A percentile compares a stretch with the other conserved stretches of the same genome.
phyloP scores from a whole-genome alignment of 2,113 vertebrate species.

The Ptyas mucosa region DNA sequence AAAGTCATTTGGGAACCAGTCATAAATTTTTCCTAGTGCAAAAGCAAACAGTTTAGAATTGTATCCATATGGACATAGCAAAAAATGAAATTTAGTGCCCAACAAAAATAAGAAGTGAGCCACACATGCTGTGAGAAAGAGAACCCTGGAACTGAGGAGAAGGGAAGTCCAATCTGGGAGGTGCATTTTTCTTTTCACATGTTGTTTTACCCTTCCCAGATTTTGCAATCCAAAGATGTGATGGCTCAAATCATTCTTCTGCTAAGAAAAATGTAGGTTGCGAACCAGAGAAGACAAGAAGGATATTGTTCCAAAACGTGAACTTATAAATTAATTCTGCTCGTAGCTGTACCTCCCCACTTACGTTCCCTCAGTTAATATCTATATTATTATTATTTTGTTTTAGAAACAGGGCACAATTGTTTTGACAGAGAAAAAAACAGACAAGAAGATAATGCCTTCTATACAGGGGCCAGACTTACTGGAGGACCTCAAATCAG shows the following conservation, averaged over 20 bases:
- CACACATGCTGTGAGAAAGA: conserved; percentile 31
- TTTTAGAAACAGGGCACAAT: conserved; percentile 71
- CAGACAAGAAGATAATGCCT: conserved; percentile 58
- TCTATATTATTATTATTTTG: conserved; percentile 70
- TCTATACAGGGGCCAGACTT: conserved; percentile 50
- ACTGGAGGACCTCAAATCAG: conserved; percentile 49
- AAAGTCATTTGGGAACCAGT: conserved; percentile 39
- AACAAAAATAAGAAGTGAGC: conserved; percentile 45
- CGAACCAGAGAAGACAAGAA: conserved; percentile 29
- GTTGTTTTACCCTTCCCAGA: conserved; percentile 26
- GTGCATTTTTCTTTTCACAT: conserved; percentile 36
- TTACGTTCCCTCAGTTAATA: conserved; percentile 60
- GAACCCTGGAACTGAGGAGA: background rate
- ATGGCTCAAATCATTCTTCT: conserved; percentile 51
- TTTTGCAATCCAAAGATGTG: conserved; percentile 42
- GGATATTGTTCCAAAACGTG: conserved; percentile 53
- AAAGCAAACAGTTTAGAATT: conserved; percentile 46
- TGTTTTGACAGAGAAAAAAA: conserved; percentile 72
- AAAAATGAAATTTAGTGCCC: conserved; percentile 59
- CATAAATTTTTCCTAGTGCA: conserved; percentile 56
- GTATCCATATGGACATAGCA: conserved; percentile 66
- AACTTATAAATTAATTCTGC: conserved; percentile 67
- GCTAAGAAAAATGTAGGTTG: conserved; percentile 42
- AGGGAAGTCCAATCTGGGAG: background rate
- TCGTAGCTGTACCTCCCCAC: conserved; percentile 64